Evolutionary conservation across 1,140 invertebrate genomes (phyloP), one percentile per base, ranked within the genome.

Genomic region (Brachionus angularis): DNA sequence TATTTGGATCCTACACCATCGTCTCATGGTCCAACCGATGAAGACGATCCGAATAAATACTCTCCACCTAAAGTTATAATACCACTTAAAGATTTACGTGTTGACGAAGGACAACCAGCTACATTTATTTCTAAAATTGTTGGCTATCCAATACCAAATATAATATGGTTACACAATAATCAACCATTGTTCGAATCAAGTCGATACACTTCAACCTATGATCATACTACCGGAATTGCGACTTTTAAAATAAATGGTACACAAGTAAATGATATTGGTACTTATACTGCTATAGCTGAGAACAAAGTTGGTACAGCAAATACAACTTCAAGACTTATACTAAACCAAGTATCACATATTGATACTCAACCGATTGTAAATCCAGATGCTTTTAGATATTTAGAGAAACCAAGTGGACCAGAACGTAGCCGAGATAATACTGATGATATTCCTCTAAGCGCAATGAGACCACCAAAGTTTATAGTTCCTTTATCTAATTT

Each of bases 51-150:
- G n/a, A 50, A 67, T n/a, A 42, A 44, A 42, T 23, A 33, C 73
- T 29, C 75, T n/a, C 73, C 78, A 46, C 75, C 78, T 29, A 74
- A 77, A 55, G 79, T 80, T 64, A 74, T 76, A 5, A 72, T 74
- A 25, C 78, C 78, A 18, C 67, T 85, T 12, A 77, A 80, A 44
- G 80, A 84, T 27, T 79, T 76, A 25, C 81, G 79, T n/a, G 81
- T 85, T 0, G 77, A 83, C 71, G 87, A 88, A 75, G 84, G 86
- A 16, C 80, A 87, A 69, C 84, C 83, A n/a, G 81, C 85, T 29
- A 85, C 86, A 49, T 77, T 81, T 64, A 18, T 50, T 5, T 23
- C 27, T 29, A 70, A 70, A 70, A 70, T 70, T 36, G 23, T 33
- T 39, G 67, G 67, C n/a, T 42, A 50, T 39, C 67, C 67, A 5